These are phyloP conservation scores for Maccullochella peelii DNA, from an alignment of 2,113 vertebrate species.

Conservation along the genomic window DNA sequence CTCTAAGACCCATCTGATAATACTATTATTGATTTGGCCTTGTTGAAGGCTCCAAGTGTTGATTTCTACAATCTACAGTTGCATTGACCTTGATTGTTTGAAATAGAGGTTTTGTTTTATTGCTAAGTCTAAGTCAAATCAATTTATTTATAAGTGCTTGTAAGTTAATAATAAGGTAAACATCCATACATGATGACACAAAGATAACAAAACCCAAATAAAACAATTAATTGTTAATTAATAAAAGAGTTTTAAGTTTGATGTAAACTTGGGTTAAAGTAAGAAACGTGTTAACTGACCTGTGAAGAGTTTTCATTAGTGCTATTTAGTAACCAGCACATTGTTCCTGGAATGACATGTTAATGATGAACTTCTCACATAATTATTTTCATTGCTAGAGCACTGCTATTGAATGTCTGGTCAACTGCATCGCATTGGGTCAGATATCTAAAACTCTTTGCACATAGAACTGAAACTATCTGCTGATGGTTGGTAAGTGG, in stretches of 20 bases:
- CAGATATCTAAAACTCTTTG: background rate
- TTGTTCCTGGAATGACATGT: background rate
- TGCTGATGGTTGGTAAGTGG: background rate
- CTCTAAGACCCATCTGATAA: background rate
- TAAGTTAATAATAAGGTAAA: background rate
- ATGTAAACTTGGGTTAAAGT: background rate
- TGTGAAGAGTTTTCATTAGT: background rate
- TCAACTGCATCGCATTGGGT: background rate
- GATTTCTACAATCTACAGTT: background rate
- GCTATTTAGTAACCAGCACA: no score
- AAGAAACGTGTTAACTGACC: background rate
- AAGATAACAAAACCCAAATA: background rate
- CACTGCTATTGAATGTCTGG: background rate
- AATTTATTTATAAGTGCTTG: background rate
- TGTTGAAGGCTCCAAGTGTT: background rate
- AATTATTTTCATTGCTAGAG: background rate
- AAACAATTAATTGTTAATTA: no score
- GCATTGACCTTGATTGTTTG: no score
- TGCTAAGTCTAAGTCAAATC: background rate
- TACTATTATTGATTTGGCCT: conserved; percentile 5
- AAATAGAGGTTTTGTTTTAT: background rate
- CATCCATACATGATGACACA: background rate
- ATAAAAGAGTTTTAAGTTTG: background rate
- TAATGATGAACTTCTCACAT: background rate
- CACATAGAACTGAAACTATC: background rate